A percentile compares a stretch with the other conserved stretches of the same genome.
These are phyloP conservation scores for Drepana falcataria DNA, from an alignment of 2,888 invertebrate genomes.

Conservation along the genomic window DNA sequence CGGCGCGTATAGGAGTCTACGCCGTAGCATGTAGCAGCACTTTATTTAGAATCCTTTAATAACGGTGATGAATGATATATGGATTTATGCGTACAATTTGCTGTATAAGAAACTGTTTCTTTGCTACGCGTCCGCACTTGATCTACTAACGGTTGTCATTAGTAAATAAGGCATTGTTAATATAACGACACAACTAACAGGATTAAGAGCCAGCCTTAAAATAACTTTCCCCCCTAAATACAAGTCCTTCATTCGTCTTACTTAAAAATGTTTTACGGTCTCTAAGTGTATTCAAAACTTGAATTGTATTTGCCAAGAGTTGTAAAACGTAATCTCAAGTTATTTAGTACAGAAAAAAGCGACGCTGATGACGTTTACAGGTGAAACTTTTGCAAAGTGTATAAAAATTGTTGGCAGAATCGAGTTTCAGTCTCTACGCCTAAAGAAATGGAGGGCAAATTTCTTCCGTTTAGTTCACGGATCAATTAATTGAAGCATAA, in stretches of 20 bases:
- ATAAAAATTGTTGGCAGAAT: constrained; percentile 61
- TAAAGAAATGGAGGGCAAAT: constrained; percentile 17
- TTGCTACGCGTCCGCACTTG: no score
- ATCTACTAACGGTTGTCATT: not conserved
- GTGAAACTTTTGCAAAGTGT: constrained; percentile 54
- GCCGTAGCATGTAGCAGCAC: not conserved
- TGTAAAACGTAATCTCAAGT: constrained; percentile 49
- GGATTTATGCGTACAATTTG: no score
- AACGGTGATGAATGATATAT: not conserved
- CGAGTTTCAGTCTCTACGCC: constrained; percentile 45
- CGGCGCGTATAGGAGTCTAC: not conserved
- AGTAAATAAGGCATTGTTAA: not conserved
- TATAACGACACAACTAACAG: not conserved
- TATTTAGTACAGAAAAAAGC: constrained; percentile 28
- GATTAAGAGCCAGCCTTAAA: constrained; percentile 36
- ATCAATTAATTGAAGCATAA: constrained; percentile 3
- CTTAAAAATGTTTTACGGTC: constrained; percentile 37
- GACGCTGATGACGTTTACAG: constrained; percentile 48
- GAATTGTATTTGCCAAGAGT: constrained; percentile 42
- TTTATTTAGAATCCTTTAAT: not conserved
- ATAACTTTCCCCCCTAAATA: constrained; percentile 43
- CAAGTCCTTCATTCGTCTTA: constrained; percentile 29
- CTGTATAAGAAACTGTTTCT: no score
- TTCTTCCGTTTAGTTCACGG: not conserved
- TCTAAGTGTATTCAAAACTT: constrained; percentile 44